These are phyloP conservation scores for Pedionomus torquatus DNA, from an alignment of 2,113 vertebrate species.

Conservation along the genomic window DNA sequence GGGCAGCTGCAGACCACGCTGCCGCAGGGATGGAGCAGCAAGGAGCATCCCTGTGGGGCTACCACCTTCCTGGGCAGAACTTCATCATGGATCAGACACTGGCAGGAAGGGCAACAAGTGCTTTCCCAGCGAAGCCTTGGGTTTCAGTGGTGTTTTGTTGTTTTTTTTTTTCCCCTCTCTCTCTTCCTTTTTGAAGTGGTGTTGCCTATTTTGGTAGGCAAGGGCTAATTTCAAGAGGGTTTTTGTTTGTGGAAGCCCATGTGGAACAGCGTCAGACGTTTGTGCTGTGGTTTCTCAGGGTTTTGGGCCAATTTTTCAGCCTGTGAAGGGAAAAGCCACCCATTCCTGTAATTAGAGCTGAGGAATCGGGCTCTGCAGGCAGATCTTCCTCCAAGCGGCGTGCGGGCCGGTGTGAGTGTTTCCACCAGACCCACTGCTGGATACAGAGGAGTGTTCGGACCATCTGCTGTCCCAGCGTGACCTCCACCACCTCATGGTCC, in stretches of 20 bases:
- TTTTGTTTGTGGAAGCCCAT: neutral
- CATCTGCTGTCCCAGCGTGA: rapidly evolving
- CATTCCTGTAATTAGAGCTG: conserved; percentile 35
- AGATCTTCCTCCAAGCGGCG: neutral
- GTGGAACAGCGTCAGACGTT: conserved; percentile 22
- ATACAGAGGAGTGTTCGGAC: neutral
- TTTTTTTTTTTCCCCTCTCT: rapidly evolving
- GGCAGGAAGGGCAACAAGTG: neutral
- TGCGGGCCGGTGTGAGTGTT: neutral
- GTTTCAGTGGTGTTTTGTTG: neutral
- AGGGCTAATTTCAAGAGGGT: conserved; percentile 29
- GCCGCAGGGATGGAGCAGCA: neutral
- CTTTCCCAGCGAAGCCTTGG: neutral
- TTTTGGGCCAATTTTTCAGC: conserved; percentile 32
- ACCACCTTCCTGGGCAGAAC: neutral
- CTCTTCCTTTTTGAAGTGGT: conserved; percentile 47
- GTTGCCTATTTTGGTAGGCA: conserved; percentile 41
- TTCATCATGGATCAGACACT: neutral
- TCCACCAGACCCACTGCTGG: neutral
- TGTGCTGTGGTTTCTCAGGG: conserved; percentile 54
- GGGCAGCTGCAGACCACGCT: rapidly evolving
- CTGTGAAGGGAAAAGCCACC: conserved; percentile 61
- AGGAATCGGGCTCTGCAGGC: neutral
- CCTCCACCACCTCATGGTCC: rapidly evolving
- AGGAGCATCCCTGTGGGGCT: neutral